Percentiles rank a stretch among this genome's conserved stretches.
These are phyloP conservation scores for Drosophila tani DNA, from an alignment of 1,140 invertebrate species.

Conservation along the genomic window DNA sequence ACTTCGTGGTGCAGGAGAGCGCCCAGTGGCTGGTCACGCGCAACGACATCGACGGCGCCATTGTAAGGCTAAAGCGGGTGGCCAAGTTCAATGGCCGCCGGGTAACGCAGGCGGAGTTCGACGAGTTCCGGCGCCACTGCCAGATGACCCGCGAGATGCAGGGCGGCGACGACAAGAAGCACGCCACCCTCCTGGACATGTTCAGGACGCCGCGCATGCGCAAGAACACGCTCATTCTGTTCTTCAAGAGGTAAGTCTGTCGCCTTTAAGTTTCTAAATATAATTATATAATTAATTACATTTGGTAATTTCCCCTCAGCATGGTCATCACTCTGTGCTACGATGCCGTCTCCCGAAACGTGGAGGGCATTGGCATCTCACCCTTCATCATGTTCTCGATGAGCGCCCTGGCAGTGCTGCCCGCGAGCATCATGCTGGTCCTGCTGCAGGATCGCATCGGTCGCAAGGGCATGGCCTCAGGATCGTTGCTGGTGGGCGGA, in stretches of 20 bases:
- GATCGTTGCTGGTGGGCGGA: constrained; percentile 86
- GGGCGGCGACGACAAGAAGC: constrained; percentile 68
- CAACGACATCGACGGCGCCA: constrained; percentile 86
- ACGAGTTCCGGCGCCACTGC: constrained; percentile 86
- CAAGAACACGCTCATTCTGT: constrained; percentile 86
- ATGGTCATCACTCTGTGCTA: constrained; percentile 88
- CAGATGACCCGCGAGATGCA: constrained; percentile 81
- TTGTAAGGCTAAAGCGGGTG: constrained; percentile 86
- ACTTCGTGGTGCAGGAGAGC: constrained; percentile 87
- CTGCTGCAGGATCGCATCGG: constrained; percentile 87
- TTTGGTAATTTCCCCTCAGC: constrained; percentile 56
- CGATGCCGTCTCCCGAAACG: constrained; percentile 88
- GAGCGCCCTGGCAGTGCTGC: constrained; percentile 87
- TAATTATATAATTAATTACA: constrained; percentile 15
- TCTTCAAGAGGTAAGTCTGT: constrained; percentile 86
- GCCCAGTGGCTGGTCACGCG: constrained; percentile 88
- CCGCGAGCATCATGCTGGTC: constrained; percentile 87
- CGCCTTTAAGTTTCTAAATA: no score
- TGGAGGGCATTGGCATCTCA: constrained; percentile 87
- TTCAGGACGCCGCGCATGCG: constrained; percentile 86
- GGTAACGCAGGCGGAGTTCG: constrained; percentile 85
- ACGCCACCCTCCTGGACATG: constrained; percentile 85
- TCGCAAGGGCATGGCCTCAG: constrained; percentile 87
- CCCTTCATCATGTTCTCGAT: constrained; percentile 87
- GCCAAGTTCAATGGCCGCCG: constrained; percentile 86